Evolutionary conservation across 2,888 invertebrate genomes (phyloP), one percentile per base, ranked within the genome.

Genomic region (Dorcus hopei): DNA sequence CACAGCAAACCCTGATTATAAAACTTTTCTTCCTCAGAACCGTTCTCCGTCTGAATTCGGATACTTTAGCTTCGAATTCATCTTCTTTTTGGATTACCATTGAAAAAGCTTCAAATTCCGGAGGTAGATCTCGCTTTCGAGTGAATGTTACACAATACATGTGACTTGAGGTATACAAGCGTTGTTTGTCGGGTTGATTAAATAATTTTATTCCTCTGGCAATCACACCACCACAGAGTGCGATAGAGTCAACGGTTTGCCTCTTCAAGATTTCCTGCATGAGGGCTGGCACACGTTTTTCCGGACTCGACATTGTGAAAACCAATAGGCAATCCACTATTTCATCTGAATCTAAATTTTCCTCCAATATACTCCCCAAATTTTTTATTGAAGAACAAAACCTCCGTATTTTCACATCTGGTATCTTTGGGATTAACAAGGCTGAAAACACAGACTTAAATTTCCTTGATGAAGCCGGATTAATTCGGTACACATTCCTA

Each of bases 191-290:
- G 33, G 26, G 8, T 5, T 51, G 23, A 19, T 56, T 42, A 45
- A 56, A 56, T 9, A 43, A 45, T 23, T 56, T 56, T 38, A 57
- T 52, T 68, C 23, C 70, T 68, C 56, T 61, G 61, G 26, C 72
- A 68, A 41, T 52, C 8, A 74, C 63, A 26, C 74, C 74, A 55
- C 75, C 75, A 23, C 71, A 73, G 19, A 74, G 49, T 45, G 75
- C 74, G 1, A 73, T 68, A 26, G 63, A 57, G 49, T 61, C 47
- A 38, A 65, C 62, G 43, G 65, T 58, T n/a, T 64, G 53, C 41
- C 73, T 71, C 53, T 57, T 68, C 66, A 53, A 43, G 11, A 19
- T 9, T 14, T 38, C 9, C 4, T 38, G 16, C 19, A 9, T 33
- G 33, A 49, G 33, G 6, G 8, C 8, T 5, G 26, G 26, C 26